These are phyloP conservation scores for Forbesichthys agassizii DNA, from an alignment of 2,113 vertebrate species.

Conservation along the genomic window DNA sequence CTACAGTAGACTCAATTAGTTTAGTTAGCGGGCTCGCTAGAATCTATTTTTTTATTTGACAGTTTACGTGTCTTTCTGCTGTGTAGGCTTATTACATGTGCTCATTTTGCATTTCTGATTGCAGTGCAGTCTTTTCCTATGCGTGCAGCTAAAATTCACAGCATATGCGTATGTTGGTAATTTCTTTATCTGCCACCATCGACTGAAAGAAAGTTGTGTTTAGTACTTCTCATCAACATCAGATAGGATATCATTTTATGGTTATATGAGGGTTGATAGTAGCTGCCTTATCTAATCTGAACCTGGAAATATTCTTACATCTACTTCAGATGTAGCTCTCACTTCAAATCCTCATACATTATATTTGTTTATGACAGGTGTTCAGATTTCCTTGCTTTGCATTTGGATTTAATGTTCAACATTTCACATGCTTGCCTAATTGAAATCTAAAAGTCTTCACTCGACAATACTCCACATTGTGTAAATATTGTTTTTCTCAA, in stretches of 20 bases:
- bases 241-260: slow-evolving; percentile 38
- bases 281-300: slow-evolving; percentile 25
- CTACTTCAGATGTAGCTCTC: background rate
- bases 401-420: too few relatives aligned
- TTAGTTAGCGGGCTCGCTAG: slow-evolving; percentile 13
- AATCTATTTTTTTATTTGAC: slow-evolving; percentile 39
- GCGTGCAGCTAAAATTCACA: slow-evolving; percentile 15
- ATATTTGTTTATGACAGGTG: too few relatives aligned
- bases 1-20: slow-evolving; percentile 12
- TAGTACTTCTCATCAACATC: slow-evolving; percentile 49
- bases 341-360: too few relatives aligned
- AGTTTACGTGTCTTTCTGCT: slow-evolving; percentile 20
- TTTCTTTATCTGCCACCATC: slow-evolving; percentile 49
- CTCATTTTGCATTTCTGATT: background rate
- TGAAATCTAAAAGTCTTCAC: background rate
- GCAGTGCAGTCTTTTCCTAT: slow-evolving; percentile 9
- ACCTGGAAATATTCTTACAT: background rate
- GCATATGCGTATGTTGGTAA: slow-evolving; percentile 10
- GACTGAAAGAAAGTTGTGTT: slow-evolving; percentile 20
- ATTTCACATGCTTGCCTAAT: too few relatives aligned
- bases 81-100: slow-evolving; percentile 17
- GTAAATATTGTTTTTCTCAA: background rate
- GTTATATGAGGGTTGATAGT: slow-evolving; percentile 36
- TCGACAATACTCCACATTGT: background rate
- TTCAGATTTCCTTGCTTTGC: too few relatives aligned